Evolutionary conservation across 2,888 invertebrate species (phyloP), one percentile per base, ranked within the genome.

Genomic region (Drosophila putrida): DNA sequence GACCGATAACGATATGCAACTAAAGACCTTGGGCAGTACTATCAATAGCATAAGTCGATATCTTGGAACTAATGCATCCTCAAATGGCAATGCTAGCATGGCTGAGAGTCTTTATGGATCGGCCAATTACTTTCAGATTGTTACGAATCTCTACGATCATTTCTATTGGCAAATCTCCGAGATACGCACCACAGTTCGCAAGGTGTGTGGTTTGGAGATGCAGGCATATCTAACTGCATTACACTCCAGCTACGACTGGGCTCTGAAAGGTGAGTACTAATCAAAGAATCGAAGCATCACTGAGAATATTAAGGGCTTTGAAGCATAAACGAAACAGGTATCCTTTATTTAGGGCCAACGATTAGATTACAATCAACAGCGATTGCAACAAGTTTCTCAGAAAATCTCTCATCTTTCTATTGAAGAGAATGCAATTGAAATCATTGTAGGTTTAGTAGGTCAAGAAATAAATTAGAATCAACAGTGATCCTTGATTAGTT

Each of bases 251-350:
- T 93, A 93, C 86, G 92, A 93, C 44, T 97, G 97, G 97, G 97
- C 97, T 9, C 95, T 96, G 36, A 95, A 95, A 93, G 96, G 97
- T 97, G 91, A 95, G 96, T 95, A 6, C 31, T 6, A 8, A 31
- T 6, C 31, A 31, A 6, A 8, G 6, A 31, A 8, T 6, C 8
- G 1, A 31, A 31, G 31, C 2, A 31, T 8, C 8, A 31, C 8
- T 6, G 31, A 28, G 4, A 6, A 31, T 31, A 6, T 31, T 6
- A 6, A 31, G 31, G 6, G 6, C 3, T 6, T 8, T 9, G 2
- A 31, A 9, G 91, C 95, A 95, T 95, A 6, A 39, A 2, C 9
- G 5, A 4, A 15, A 15, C 10, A 39, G 20, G 4, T 3, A 39
- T 15, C 15, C 15, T 0, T 13, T 9, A 8, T 15, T 13, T 13